Evolutionary conservation across 2,888 invertebrate species (phyloP).

Genomic region (Peribatodes rhomboidaria): DNA sequence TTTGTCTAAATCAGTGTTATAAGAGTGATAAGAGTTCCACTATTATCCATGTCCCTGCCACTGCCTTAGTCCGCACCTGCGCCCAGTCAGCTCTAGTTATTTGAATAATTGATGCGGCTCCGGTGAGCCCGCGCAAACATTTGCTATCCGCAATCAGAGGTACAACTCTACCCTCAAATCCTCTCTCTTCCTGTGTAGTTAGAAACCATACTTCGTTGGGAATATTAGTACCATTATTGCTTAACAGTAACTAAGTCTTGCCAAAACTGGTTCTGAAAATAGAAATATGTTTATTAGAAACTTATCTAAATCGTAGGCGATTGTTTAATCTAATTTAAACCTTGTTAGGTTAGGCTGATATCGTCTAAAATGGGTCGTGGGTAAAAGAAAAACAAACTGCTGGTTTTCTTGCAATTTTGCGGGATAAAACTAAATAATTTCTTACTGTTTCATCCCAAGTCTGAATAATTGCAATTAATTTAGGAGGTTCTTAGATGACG

Average conservation of each 20-base stretch:
- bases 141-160: slow-evolving; percentile 82
- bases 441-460: too few species aligned
- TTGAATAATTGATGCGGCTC: slow-evolving; percentile 82
- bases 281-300: background rate
- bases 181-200: slow-evolving; percentile 33
- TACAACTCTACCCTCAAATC: slow-evolving; percentile 66
- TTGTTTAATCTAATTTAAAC: too few species aligned
- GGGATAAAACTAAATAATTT: too few species aligned
- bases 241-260: background rate
- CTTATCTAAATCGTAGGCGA: too few species aligned
- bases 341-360: too few species aligned
- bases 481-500: too few species aligned
- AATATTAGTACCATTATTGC: background rate
- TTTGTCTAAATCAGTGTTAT: too few species aligned
- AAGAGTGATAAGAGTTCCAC: too few species aligned
- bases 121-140: slow-evolving; percentile 78
- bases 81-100: slow-evolving; percentile 64
- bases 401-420: too few species aligned
- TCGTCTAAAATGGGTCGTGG: too few species aligned
- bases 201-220: slow-evolving; percentile 18
- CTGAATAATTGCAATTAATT: too few species aligned
- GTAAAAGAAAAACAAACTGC: too few species aligned
- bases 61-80: slow-evolving; percentile 28
- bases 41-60: background rate
- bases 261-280: background rate